Base-by-base conservation (phyloP, 2,888 invertebrate species). In the Pterostichus niger region DNA sequence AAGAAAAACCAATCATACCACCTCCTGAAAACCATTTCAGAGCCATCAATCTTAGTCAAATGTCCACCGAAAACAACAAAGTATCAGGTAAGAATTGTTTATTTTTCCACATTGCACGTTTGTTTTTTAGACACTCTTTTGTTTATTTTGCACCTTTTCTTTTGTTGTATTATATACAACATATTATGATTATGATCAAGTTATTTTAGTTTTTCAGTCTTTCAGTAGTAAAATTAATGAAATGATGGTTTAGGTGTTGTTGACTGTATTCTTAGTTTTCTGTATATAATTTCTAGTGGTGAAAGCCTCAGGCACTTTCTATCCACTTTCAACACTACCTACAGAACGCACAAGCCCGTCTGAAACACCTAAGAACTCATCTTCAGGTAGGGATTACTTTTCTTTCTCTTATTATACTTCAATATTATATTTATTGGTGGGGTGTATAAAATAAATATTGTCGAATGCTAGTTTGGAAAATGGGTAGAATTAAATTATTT, bases 241-340 rank as follows among this genome's bases (percentile, higher is more conserved):
- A 46, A 11, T 73, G 46, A 24, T 9, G 46, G 46, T 73, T 73
- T 73, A 68, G 68, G 15, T 73, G 40, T 40, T 73, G 40, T 40
- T 73, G 56, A 73, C 44, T 46, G 13, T 73, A 73, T 73, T 73
- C 46, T 73, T 81, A 33, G 76, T 59, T 83, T 80, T 84, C 76
- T 83, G 83, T 81, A 80, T 81, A 79, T 84, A 83, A 86, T 90
- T 94, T 94, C 91, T 94, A 96, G 95, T 96, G 93, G 96, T 97
- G 92, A 97, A 96, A 94, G 96, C 97, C 91, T 94, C 96, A 88
- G 97, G 97, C 90, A 97, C 97, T 90, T 97, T 96, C 92, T 97
- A 96, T 91, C 97, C 97, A 88, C 93, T 96, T 87, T 95, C 88
- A 89, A 93, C 89, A 92, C 91, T 90, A 88, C 89, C 89, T 91